Conservation (phyloP, 2,888 invertebrate species). For the Lycia hirtaria region DNA sequence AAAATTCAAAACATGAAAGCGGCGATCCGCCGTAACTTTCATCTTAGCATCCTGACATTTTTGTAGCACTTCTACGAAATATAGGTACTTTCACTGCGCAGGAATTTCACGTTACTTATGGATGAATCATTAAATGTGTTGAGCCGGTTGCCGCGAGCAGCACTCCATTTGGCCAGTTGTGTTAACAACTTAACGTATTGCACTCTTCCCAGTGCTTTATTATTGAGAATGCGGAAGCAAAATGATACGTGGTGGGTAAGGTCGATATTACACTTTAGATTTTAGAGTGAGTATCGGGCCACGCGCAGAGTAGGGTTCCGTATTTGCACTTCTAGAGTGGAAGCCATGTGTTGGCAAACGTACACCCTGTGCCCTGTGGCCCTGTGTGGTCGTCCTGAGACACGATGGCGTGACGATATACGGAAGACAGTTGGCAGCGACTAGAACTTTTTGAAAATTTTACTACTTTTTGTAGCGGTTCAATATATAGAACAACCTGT, state of each 20-base stretch:
- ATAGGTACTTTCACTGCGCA: neutral
- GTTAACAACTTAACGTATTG: neutral
- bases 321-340: too few species aligned
- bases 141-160: neutral
- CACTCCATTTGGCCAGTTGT: neutral
- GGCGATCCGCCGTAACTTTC: neutral
- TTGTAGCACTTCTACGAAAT: neutral
- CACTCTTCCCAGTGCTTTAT: neutral
- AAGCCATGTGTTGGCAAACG: too few species aligned
- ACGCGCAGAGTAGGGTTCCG: too few species aligned
- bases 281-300: neutral
- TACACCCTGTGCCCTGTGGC: too few species aligned
- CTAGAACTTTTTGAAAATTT: too few species aligned
- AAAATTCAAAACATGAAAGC: neutral
- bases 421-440: too few species aligned
- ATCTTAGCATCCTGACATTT: neutral
- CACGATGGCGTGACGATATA: too few species aligned
- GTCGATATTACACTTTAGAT: neutral
- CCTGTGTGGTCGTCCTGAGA: too few species aligned
- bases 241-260: neutral
- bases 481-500: too few species aligned
- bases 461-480: too few species aligned
- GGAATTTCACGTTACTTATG: constrained; percentile 11
- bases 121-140: constrained; percentile 9
- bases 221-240: constrained; percentile 4